Evolutionary conservation across 2,888 invertebrate genomes (phyloP).

Genomic region (Melanophora roralis): DNA sequence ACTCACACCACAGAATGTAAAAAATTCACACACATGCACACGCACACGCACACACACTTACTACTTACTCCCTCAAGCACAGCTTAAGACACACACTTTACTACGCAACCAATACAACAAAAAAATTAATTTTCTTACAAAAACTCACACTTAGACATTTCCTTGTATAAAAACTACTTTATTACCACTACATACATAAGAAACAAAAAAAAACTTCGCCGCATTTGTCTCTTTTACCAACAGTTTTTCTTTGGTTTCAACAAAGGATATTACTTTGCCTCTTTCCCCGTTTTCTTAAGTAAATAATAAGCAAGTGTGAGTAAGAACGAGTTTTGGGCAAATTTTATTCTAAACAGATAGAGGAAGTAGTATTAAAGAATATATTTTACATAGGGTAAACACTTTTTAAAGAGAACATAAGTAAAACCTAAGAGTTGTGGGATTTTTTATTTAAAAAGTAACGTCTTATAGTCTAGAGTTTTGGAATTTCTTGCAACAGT

Average conservation of each 20-base stretch:
- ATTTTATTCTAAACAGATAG: conserved; percentile 15
- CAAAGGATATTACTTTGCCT: conserved; percentile 18
- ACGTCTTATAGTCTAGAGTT: conserved; percentile 51
- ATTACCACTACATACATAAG: background rate
- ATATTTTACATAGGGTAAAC: background rate
- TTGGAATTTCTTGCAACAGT: conserved; percentile 52
- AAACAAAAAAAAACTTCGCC: conserved; percentile 20
- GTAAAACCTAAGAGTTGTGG: background rate
- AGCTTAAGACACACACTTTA: too few relatives aligned
- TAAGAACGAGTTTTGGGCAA: background rate
- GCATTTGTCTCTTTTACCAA: conserved; percentile 8
- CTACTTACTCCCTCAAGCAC: too few relatives aligned
- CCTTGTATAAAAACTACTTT: background rate
- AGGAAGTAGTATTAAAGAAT: background rate
- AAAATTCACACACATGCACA: background rate
- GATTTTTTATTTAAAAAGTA: background rate
- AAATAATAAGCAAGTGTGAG: conserved; percentile 17
- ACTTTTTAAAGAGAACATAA: background rate
- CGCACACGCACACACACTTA: too few relatives aligned
- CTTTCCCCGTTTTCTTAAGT: background rate
- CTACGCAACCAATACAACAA: conserved; percentile 30
- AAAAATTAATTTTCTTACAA: conserved; percentile 38
- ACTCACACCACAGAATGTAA: conserved; percentile 33
- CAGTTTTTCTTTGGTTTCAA: conserved; percentile 17
- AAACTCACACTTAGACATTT: conserved; percentile 17